These are phyloP conservation scores for Chrysodeixis includens DNA, from an alignment of 2,888 invertebrate genomes.

Conservation along the genomic window DNA sequence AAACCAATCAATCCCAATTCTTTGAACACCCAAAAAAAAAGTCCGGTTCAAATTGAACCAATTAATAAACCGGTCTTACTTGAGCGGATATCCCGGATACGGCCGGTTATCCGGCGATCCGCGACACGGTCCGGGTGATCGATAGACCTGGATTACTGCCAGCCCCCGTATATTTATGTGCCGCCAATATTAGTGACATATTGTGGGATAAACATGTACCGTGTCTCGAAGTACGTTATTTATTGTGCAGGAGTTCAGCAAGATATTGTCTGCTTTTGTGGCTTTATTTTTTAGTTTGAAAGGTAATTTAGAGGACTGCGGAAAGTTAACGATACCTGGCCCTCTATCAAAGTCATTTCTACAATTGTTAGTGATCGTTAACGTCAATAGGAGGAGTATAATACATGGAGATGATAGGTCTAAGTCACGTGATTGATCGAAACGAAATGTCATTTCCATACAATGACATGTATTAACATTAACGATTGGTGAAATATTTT, in stretches of 20 bases:
- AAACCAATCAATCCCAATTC: background rate
- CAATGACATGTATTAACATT: too few relatives aligned
- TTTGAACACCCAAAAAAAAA: background rate
- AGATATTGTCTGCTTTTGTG: background rate
- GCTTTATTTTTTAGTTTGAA: background rate
- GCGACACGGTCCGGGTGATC: constrained; percentile 35
- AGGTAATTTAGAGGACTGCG: too few relatives aligned
- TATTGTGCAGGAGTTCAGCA: background rate
- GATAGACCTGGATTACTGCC: constrained; percentile 52
- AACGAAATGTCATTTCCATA: too few relatives aligned
- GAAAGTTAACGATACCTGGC: too few relatives aligned
- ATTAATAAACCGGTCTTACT: constrained; percentile 18
- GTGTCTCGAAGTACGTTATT: background rate
- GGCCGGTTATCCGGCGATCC: constrained; percentile 27
- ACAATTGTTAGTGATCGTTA: too few relatives aligned
- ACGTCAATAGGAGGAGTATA: too few relatives aligned
- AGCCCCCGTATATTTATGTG: constrained; percentile 46
- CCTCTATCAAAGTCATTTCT: too few relatives aligned
- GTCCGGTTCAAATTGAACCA: constrained; percentile 20
- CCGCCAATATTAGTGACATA: constrained; percentile 46
- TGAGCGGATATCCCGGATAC: constrained; percentile 19
- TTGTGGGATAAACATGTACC: constrained; percentile 22
- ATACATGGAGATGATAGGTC: too few relatives aligned
- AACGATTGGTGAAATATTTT: too few relatives aligned
- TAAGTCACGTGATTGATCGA: too few relatives aligned